A percentile compares a stretch with the other conserved stretches of the same genome.
Evolutionary conservation across 1,140 invertebrate species (phyloP).

Genomic region (Spodoptera litura): DNA sequence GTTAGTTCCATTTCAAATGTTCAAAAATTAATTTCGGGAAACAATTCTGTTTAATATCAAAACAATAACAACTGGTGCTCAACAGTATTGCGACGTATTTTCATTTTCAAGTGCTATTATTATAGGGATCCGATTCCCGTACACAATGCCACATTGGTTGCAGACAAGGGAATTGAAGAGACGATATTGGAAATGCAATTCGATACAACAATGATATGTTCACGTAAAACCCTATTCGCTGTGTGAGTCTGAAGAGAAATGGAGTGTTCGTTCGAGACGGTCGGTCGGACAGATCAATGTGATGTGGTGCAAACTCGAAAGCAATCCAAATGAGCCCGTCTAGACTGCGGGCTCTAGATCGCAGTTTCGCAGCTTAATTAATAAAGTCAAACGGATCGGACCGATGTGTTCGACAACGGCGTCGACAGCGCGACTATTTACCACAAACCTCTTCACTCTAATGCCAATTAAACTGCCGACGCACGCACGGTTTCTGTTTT

Average conservation of each 20-base stretch:
- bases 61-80: background rate
- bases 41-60: conserved; percentile 1
- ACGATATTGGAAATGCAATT: conserved; percentile 40
- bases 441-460: conserved; percentile 35
- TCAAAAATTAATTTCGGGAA: background rate
- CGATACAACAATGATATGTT: conserved; percentile 45
- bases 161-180: conserved; percentile 39
- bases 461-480: conserved; percentile 39
- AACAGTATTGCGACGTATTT: conserved; percentile 10
- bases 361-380: conserved; percentile 54
- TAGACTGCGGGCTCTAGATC: conserved; percentile 54
- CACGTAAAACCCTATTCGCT: conserved; percentile 36
- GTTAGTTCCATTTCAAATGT: too few relatives aligned
- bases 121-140: conserved; percentile 26
- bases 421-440: conserved; percentile 7
- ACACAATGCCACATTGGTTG: conserved; percentile 21
- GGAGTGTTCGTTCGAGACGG: conserved; percentile 43
- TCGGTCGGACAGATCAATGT: conserved; percentile 67
- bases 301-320: conserved; percentile 50
- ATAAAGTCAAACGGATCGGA: conserved; percentile 54
- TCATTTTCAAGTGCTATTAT: conserved; percentile 26
- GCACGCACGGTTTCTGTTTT: background rate
- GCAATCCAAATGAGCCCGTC: conserved; percentile 49
- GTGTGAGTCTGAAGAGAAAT: conserved; percentile 11
- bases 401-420: conserved; percentile 24